Conservation (phyloP, 2,797 vertebrate species). For the Mormyrus proboscirostris region DNA sequence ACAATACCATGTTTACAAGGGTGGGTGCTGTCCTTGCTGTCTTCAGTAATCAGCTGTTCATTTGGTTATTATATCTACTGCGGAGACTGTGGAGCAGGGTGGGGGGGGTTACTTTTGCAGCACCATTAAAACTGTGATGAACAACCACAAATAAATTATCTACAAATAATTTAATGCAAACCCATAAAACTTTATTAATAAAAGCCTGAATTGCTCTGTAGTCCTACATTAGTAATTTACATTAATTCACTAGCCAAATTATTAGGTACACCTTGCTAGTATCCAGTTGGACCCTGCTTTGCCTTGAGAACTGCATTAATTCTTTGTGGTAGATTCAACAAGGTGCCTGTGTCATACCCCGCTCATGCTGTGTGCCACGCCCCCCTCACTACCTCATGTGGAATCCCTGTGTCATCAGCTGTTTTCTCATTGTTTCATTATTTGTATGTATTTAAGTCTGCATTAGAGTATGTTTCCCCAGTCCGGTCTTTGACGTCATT, state of each 20-base stretch:
- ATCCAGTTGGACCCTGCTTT: not conserved
- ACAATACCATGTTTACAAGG: not conserved
- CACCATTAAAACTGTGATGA: not conserved
- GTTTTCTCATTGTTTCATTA: not conserved
- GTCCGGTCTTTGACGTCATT: not conserved
- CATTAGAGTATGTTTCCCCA: not conserved
- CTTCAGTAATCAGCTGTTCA: not conserved
- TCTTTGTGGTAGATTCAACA: not conserved
- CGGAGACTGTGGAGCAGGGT: not conserved
- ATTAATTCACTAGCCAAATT: not conserved
- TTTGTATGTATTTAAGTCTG: not conserved
- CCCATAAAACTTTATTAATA: not conserved
- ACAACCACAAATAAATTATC: not conserved
- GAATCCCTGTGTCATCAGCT: not conserved
- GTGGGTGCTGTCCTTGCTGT: not conserved
- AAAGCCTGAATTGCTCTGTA: not conserved
- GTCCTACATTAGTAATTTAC: not conserved
- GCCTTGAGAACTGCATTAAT: not conserved
- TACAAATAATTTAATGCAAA: not conserved
- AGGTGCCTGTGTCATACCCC: not conserved
- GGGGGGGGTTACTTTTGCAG: not conserved
- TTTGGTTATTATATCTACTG: not conserved
- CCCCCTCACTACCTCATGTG: not conserved
- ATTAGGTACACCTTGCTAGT: not conserved
- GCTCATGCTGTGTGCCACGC: not conserved